Base-by-base conservation (phyloP, 2,797 vertebrate genomes). In the Notolabrus celidotus region DNA sequence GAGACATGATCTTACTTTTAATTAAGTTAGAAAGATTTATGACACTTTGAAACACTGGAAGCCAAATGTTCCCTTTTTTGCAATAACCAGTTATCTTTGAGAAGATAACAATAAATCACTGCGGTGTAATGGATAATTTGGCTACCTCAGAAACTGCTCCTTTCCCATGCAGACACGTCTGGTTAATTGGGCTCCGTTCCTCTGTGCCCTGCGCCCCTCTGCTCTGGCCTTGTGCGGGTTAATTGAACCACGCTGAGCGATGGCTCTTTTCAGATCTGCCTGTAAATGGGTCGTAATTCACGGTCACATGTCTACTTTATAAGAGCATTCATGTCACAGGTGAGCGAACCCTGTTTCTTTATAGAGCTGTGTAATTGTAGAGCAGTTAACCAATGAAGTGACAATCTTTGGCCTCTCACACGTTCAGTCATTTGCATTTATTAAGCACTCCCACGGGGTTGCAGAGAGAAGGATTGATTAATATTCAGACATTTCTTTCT, bases 151-250 rank as follows among this genome's bases (percentile, higher is more conserved):
- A 34, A 74, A 54, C 74, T 41, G 36, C 60, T 14, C 23, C 45
- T 65, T 41, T 68, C 49, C 38, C 19, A 12, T 52, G 42, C 59
- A 77, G 67, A 67, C 67, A 65, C 49, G 57, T 68, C 47, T 77
- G 74, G 53, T 87, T 89, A 88, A 91, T 89, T 87, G 61, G 84
- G 58, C 67, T 71, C 67, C 63, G 71, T 65, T 82, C 56, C 80
- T 82, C 74, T n/a, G 39, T 31, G 34, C 64, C 60, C 74, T 55
- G 22, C 67, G 73, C 49, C 17, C 55, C 63, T 60, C 66, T 71
- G 63, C 49, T 16, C 38, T 3, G n/a, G n/a, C n/a, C n/a, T n/a
- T n/a, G n/a, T n/a, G n/a, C 43, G 64, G 86, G 80, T 89, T 89
- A 87, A 91, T 90, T 86, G 78, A 85, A 80, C 64, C 74, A 20